A percentile compares a stretch with the other conserved stretches of the same genome.
phyloP scores from a whole-genome alignment of 2,797 vertebrate genomes.

The Mareca penelope region DNA sequence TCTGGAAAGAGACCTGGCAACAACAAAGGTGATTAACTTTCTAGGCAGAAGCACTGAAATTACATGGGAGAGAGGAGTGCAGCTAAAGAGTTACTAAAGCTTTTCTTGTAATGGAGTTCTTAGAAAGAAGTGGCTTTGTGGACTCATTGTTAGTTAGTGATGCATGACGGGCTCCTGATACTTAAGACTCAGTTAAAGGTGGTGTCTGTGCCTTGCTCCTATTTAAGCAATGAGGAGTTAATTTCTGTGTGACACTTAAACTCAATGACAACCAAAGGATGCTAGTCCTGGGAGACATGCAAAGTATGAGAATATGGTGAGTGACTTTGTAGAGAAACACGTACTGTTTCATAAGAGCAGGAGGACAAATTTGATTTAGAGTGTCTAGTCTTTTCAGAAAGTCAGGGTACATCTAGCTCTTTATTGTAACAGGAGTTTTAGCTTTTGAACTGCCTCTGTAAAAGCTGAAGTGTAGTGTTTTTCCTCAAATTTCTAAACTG shows the following conservation, averaged over 20 bases:
- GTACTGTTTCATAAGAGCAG: background rate
- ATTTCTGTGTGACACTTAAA: background rate
- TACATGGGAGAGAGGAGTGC: background rate
- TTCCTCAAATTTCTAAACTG: background rate
- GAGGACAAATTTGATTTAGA: background rate
- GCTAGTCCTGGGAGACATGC: background rate
- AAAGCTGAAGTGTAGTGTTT: background rate
- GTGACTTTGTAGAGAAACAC: background rate
- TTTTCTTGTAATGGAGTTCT: background rate
- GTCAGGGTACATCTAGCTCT: background rate
- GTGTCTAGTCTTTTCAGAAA: background rate
- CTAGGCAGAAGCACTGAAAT: background rate
- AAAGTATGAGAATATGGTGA: background rate
- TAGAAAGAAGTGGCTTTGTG: background rate
- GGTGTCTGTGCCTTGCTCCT: background rate
- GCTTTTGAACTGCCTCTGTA: background rate
- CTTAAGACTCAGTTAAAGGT: background rate
- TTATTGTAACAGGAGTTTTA: background rate
- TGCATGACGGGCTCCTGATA: background rate
- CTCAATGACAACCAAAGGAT: background rate
- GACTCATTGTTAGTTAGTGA: background rate
- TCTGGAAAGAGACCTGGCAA: background rate
- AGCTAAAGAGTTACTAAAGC: background rate
- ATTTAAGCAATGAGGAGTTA: background rate
- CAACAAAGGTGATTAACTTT: background rate